Evolutionary conservation across 1,140 invertebrate species (phyloP), one percentile per base, ranked within the genome.

Genomic region (Pachypsylla venusta): DNA sequence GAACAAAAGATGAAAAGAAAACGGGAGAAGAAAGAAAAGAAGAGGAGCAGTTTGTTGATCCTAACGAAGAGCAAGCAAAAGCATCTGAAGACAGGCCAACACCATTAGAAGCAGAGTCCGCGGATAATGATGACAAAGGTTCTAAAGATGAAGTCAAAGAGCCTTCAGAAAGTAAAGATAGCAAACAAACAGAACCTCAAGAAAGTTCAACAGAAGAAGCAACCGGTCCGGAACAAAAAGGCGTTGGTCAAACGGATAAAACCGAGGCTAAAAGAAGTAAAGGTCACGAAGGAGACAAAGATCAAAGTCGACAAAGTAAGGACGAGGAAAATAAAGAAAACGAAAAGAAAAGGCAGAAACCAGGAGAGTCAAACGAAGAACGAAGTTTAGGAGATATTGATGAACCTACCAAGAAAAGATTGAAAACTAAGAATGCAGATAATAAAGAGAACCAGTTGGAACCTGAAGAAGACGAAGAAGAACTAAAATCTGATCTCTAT

Each of bases 401-500:
- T 40, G 76, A 81, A 62, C 76, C 77, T 62, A 73, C 77, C 63
- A 73, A 80, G 30, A 84, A 80, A 65, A 79, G 78, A 65, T 74
- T 78, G 12, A 79, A 79, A 65, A 85, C 76, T 4, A 71, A 81
- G 20, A 75, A 77, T 57, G 67, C 69, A 19, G 70, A 76, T 58
- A n/a, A n/a, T n/a, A 71, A 71, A 59, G 62, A 72, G 24, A 65
- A 55, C 22, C 42, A 22, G 4, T 57, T 30, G n/a, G 62, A 71
- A 58, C 67, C 69, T 19, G 66, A 73, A 57, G 70, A 80, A 13
- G 69, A 79, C 0, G 69, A 78, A 12, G 70, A 76, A 0, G 74
- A 75, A 1, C 71, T 77, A 14, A 71, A 76, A 13, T 76, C 82
- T 1, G 84, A 90, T 53, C 75, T 84, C 40, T 94, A 85, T 70